A percentile compares a stretch with the other conserved stretches of the same genome.
Evolutionary conservation across 2,888 invertebrate genomes (phyloP).

Genomic region (Junonia oenone): DNA sequence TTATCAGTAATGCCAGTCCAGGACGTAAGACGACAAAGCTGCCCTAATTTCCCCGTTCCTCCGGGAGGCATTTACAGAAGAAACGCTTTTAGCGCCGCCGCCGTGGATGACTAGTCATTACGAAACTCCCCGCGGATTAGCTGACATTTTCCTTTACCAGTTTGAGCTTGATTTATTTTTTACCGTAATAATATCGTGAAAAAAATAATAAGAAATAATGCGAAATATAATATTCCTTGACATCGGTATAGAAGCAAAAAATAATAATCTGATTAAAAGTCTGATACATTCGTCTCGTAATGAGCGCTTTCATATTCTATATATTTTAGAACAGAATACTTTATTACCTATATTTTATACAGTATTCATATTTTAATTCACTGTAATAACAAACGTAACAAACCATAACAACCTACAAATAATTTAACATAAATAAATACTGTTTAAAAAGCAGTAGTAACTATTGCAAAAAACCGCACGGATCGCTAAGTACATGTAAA

Average conservation of each 20-base stretch:
- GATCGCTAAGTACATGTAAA: conserved; percentile 10
- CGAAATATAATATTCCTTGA: no score
- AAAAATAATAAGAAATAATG: neutral
- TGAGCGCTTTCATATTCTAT: no score
- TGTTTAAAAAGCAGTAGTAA: neutral
- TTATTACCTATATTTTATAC: no score
- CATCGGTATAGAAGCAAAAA: no score
- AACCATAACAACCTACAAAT: no score
- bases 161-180: conserved; percentile 7
- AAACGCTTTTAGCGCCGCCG: conserved; percentile 30
- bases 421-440: no score
- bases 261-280: no score
- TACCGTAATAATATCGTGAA: neutral
- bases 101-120: conserved; percentile 29
- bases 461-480: neutral
- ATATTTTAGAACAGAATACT: no score
- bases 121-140: conserved; percentile 22
- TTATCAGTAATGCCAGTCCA: conserved; percentile 9
- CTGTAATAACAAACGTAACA: no score
- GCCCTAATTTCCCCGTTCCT: conserved; percentile 27
- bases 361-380: no score
- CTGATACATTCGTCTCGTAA: no score
- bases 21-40: conserved; percentile 22
- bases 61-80: conserved; percentile 30
- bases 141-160: conserved; percentile 24